Percentiles rank a stretch among this genome's conserved stretches.
Evolutionary conservation across 35 echinoderm and acorn worm species (phyloP).

Genomic region (Diadema setosum): DNA sequence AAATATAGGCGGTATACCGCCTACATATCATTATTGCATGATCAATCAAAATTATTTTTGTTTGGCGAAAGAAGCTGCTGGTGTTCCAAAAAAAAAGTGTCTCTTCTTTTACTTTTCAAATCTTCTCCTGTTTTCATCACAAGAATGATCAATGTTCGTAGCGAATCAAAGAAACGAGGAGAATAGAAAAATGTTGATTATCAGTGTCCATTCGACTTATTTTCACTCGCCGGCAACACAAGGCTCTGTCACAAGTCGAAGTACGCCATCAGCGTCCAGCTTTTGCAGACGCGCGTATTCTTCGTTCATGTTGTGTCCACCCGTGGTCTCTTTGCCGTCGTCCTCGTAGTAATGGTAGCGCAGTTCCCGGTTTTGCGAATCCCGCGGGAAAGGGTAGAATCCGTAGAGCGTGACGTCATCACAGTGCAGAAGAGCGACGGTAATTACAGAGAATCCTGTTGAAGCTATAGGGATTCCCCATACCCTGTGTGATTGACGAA

Average conservation of each 20-base stretch:
- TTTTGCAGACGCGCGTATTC: neutral
- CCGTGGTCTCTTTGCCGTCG: neutral
- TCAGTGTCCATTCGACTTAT: no score
- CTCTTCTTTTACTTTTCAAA: no score
- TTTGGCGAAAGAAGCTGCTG: no score
- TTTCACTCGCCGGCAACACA: neutral
- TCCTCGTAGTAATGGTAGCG: slow-evolving; percentile 2
- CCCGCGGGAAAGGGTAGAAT: neutral
- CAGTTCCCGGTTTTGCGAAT: neutral
- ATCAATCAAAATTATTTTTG: no score
- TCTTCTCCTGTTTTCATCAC: no score
- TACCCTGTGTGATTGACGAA: no score
- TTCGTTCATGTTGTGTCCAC: neutral
- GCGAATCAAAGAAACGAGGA: no score
- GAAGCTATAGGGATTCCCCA: neutral
- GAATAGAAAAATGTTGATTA: no score
- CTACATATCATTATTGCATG: no score
- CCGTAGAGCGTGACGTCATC: slow-evolving; percentile 2
- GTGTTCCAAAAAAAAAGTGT: no score
- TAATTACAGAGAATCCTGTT: neutral
- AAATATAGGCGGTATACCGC: no score
- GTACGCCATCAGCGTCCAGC: neutral
- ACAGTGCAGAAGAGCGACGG: neutral
- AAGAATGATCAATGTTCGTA: no score
- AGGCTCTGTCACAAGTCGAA: neutral